A percentile compares a stretch with the other conserved stretches of the same genome.
These are phyloP conservation scores for Ephydatia muelleri DNA, from an alignment of 37 sponge, comb jelly and placozoan species.

Conservation along the genomic window DNA sequence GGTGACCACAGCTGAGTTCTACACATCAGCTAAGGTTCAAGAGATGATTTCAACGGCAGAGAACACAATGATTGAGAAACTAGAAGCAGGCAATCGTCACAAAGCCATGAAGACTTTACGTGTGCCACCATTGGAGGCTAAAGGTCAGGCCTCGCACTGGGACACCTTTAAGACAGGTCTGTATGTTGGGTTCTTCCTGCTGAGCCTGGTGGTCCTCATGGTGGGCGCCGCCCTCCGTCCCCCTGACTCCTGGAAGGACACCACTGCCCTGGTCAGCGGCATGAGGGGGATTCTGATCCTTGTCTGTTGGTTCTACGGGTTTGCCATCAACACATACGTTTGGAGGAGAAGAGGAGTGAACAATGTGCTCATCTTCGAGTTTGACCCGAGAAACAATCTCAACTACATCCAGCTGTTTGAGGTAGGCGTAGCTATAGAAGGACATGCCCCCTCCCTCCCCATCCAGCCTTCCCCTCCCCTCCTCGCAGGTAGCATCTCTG, in stretches of 20 bases:
- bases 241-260: background rate
- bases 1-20: constrained; percentile 57
- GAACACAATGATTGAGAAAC: constrained; percentile 60
- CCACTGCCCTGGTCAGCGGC: constrained; percentile 13
- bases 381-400: constrained; percentile 84
- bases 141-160: constrained; percentile 51
- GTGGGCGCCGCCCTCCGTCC: constrained; percentile 10
- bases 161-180: constrained; percentile 27
- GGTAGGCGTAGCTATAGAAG: constrained; percentile 26
- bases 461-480: too few species aligned
- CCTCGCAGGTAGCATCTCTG: constrained; percentile 52
- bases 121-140: constrained; percentile 81
- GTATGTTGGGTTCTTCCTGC: constrained; percentile 38
- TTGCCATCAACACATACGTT: constrained; percentile 79
- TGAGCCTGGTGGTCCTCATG: constrained; percentile 26
- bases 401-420: constrained; percentile 75
- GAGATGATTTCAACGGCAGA: constrained; percentile 66
- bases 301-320: constrained; percentile 61
- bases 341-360: constrained; percentile 88
- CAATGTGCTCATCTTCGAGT: constrained; percentile 90
- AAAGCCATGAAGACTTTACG: constrained; percentile 89
- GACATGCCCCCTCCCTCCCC: too few species aligned
- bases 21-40: constrained; percentile 46
- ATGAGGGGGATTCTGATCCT: constrained; percentile 49
- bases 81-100: constrained; percentile 82